Conservation (phyloP, 2,113 vertebrate genomes). For the Cyphomyrus plagiostoma region DNA sequence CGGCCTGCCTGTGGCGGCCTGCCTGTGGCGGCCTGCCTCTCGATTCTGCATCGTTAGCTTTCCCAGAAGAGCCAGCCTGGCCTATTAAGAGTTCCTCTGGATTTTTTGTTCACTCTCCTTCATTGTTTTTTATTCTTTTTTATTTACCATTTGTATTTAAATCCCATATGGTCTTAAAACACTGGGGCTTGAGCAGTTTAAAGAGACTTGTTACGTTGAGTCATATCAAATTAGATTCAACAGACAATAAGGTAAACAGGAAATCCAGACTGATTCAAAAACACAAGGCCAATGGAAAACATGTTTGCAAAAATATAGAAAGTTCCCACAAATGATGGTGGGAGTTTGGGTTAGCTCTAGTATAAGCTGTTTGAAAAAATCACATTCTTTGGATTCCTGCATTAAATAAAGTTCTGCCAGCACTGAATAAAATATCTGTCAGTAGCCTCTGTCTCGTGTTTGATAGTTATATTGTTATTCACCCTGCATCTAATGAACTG, state of each 20-base stretch:
- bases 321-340: background rate
- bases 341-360: background rate
- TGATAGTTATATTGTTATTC: background rate
- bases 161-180: background rate
- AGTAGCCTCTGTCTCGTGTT: background rate
- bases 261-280: background rate
- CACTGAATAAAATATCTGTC: background rate
- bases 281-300: background rate
- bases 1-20: too few relatives aligned
- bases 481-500: background rate
- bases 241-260: background rate
- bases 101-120: background rate
- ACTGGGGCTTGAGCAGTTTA: background rate
- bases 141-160: background rate
- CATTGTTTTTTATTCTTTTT: background rate
- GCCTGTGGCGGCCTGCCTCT: background rate
- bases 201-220: background rate
- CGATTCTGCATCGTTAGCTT: background rate
- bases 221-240: background rate
- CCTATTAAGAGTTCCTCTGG: background rate
- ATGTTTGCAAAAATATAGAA: background rate
- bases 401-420: background rate
- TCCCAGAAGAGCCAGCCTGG: background rate
- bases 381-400: background rate
- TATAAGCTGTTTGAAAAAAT: background rate